These are phyloP conservation scores for Enteromius anoplus DNA, from an alignment of 2,797 vertebrate genomes.

Conservation along the genomic window DNA sequence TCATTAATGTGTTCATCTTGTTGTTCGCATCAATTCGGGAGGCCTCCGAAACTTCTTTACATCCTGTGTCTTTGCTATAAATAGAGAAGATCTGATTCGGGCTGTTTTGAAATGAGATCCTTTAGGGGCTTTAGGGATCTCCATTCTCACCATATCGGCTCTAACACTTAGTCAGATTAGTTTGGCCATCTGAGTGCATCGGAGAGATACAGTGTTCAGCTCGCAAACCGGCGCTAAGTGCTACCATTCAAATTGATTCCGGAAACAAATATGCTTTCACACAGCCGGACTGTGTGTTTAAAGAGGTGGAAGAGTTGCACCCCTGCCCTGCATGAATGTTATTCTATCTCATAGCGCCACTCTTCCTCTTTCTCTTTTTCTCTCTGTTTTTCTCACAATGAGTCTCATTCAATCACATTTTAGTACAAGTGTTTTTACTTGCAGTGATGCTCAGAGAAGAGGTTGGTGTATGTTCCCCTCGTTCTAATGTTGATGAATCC, in stretches of 20 bases:
- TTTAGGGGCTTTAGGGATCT: constrained; percentile 27
- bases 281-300: constrained; percentile 19
- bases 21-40: background rate
- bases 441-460: background rate
- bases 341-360: constrained; percentile 11
- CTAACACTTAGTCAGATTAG: constrained; percentile 52
- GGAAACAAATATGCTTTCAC: constrained; percentile 50
- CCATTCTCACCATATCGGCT: constrained; percentile 38
- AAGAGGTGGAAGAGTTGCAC: constrained; percentile 31
- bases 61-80: constrained; percentile 28
- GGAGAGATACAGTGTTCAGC: constrained; percentile 28
- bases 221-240: constrained; percentile 50
- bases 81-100: constrained; percentile 50
- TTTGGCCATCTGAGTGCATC: constrained; percentile 34
- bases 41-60: constrained; percentile 9
- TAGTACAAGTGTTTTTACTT: background rate
- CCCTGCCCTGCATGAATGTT: constrained; percentile 22
- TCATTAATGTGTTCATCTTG: constrained; percentile 14
- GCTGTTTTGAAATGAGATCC: constrained; percentile 47
- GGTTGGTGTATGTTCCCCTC: background rate
- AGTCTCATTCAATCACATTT: background rate
- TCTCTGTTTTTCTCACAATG: background rate
- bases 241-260: constrained; percentile 47
- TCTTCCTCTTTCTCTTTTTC: background rate
- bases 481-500: background rate